Conservation (phyloP, 2,888 invertebrate genomes). For the Pilophorus perplexus region DNA sequence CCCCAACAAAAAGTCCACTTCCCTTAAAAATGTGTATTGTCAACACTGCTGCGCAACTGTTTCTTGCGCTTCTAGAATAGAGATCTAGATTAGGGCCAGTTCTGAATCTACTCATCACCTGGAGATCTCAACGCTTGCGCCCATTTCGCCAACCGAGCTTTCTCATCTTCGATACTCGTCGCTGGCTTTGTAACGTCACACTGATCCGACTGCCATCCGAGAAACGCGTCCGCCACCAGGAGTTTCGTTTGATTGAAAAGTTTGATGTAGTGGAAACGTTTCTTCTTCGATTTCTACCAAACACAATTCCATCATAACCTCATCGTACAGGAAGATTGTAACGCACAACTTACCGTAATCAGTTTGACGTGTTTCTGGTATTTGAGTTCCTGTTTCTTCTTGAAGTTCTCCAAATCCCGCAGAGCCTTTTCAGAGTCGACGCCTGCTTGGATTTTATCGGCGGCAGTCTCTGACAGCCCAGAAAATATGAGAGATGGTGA, state of each 20-base stretch:
- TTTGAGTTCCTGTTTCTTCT: constrained; percentile 1
- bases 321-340: background rate
- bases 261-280: constrained; percentile 24
- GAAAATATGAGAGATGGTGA: too few species aligned
- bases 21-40: too few species aligned
- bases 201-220: constrained; percentile 2
- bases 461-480: background rate
- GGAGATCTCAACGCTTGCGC: constrained; percentile 10
- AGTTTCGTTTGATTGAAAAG: constrained; percentile 23
- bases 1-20: too few species aligned
- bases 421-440: too few species aligned
- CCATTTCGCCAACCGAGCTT: constrained; percentile 1
- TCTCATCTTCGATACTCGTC: background rate
- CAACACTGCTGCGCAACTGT: too few species aligned
- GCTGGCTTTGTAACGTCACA: background rate
- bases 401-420: background rate
- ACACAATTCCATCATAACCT: background rate
- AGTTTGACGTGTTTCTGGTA: constrained; percentile 9
- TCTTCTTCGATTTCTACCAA: constrained; percentile 11
- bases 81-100: too few species aligned
- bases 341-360: constrained; percentile 4
- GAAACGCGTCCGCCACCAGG: constrained; percentile 5
- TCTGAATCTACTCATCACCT: too few species aligned
- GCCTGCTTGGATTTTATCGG: too few species aligned
- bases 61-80: too few species aligned